Evolutionary conservation across 2,797 vertebrate species (phyloP), one percentile per base, ranked within the genome.

Genomic region (Thamnophis elegans): DNA sequence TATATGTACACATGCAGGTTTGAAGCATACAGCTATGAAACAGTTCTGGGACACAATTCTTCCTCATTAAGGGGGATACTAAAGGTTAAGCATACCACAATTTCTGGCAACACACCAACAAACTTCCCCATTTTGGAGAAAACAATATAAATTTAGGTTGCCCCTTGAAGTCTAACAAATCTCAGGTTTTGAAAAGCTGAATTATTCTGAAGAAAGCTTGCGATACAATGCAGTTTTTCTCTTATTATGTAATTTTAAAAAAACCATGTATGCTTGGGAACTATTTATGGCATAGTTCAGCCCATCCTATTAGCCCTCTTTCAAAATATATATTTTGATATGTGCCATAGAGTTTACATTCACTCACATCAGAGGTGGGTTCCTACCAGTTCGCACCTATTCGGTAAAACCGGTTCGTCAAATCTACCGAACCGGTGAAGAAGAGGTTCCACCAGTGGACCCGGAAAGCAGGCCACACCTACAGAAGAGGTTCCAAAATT

Each of bases 181-280:
- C 95, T 91, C 92, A 56, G 32, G 42, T 87, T 95, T 92, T 94
- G 92, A 25, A 88, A 95, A 95, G 94, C 88, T 96, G 95, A 97
- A 94, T 96, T 73, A 25, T 13, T 60, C 93, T 86, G 65, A 94
- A 93, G 68, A 68, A 91, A 88, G 95, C 95, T 94, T 94, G 95
- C 89, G 91, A 93, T 96, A 96, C 95, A 96, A 96, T 94, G 95
- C 91, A 94, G 94, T 91, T 95, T 92, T 96, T 90, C 36, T 82
- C 92, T 96, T 96, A 96, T 96, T 96, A 96, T 94, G 92, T 94
- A 96, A 96, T n/a, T n/a, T 96, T 8, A 97, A 93, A 95, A 96
- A 97, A 0, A 5, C 8, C 96, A 62, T 95, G 94, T 94, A 92
- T 94, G 94, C 95, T 86, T 91, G 82, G 89, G 58, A 96, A 94